phyloP scores from a whole-genome alignment of 2,797 vertebrate species.

The Alauda arvensis region DNA sequence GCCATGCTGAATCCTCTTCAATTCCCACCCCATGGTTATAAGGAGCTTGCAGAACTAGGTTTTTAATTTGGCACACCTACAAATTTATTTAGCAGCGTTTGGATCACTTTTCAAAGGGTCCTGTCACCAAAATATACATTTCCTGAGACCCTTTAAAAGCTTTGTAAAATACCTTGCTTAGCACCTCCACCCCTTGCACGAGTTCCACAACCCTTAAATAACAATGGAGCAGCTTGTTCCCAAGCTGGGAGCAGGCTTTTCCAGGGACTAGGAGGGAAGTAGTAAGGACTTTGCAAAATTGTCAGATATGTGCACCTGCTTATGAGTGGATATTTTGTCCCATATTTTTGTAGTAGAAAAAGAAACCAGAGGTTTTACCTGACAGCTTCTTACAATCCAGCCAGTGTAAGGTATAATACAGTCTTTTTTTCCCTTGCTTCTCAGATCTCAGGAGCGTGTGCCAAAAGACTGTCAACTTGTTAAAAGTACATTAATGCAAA shows the following conservation, averaged over 20 bases:
- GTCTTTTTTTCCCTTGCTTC: conserved; percentile 52
- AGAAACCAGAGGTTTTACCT: conserved; percentile 67
- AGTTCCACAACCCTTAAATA: not conserved
- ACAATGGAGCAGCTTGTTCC: not conserved
- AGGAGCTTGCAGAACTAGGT: not conserved
- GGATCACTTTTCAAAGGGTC: not conserved
- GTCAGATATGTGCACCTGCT: conserved; percentile 61
- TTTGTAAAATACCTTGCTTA: not conserved
- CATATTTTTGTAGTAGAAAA: conserved; percentile 48
- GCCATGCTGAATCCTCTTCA: not conserved
- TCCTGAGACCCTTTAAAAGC: not conserved
- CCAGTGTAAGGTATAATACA: conserved; percentile 67
- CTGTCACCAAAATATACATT: not conserved
- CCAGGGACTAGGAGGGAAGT: not conserved
- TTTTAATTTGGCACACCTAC: not conserved
- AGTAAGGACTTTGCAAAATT: not conserved
- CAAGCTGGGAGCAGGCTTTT: not conserved
- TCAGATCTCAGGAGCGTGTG: conserved; percentile 65
- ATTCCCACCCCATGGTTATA: not conserved
- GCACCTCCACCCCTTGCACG: not conserved
- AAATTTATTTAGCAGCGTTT: not conserved
- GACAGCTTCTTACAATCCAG: conserved; percentile 64
- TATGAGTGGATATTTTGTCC: conserved; percentile 42
- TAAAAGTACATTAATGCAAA: conserved; percentile 75
- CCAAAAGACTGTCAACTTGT: conserved; percentile 75